phyloP scores from a whole-genome alignment of 2,888 invertebrate genomes.

The Trachelus stipa region DNA sequence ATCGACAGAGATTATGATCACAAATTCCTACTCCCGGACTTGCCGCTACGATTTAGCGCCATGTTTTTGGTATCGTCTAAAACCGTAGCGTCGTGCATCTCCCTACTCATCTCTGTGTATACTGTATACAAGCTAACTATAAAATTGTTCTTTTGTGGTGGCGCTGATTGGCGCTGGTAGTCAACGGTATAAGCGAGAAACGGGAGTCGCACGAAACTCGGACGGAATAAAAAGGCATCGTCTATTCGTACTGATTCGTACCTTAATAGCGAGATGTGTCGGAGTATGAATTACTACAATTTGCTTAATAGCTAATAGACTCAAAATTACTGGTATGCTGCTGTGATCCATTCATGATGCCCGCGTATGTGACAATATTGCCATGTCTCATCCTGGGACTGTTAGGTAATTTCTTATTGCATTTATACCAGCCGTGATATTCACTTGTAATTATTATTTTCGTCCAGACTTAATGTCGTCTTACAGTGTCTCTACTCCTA shows the following conservation, averaged over 20 bases:
- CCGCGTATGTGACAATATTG: slow-evolving; percentile 57
- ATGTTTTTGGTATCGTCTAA: no score
- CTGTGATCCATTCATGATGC: slow-evolving; percentile 59
- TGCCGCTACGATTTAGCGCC: no score
- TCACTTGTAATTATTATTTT: slow-evolving; percentile 1
- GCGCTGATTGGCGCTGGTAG: neutral
- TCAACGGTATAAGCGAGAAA: neutral
- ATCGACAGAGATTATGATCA: no score
- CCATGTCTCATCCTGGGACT: slow-evolving; percentile 59
- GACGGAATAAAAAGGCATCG: neutral
- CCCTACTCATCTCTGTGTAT: neutral
- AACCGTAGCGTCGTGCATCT: no score
- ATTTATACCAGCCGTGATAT: neutral
- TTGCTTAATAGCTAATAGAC: slow-evolving; percentile 62
- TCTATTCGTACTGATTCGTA: neutral
- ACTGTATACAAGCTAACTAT: neutral
- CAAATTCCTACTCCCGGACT: no score
- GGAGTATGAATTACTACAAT: slow-evolving; percentile 52
- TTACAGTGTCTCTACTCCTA: neutral
- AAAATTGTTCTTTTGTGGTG: neutral
- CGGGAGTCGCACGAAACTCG: neutral
- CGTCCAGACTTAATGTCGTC: neutral
- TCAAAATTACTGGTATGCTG: slow-evolving; percentile 59
- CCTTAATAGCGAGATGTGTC: slow-evolving; percentile 36
- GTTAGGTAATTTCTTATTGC: slow-evolving; percentile 52